Percentiles rank a stretch among this genome's conserved stretches.
phyloP scores from a whole-genome alignment of 1,140 invertebrate genomes.

The Hyles vespertilio region DNA sequence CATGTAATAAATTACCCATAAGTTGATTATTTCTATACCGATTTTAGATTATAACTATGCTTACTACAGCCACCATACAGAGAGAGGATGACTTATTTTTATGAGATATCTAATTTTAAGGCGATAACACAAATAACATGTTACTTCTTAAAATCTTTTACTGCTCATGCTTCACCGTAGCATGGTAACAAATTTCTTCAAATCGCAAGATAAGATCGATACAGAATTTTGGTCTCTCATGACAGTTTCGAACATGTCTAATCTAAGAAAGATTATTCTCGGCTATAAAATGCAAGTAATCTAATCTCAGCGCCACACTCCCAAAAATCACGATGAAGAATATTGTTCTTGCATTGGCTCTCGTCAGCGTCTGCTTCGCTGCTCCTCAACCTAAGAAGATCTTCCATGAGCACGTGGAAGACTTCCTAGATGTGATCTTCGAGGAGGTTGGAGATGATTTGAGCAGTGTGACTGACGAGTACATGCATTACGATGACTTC shows the following conservation, averaged over 20 bases:
- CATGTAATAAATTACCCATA: too few species aligned
- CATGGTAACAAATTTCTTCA: too few species aligned
- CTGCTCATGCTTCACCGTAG: too few species aligned
- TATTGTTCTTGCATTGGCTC: slow-evolving; percentile 34
- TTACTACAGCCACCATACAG: too few species aligned
- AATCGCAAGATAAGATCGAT: too few species aligned
- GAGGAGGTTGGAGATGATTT: slow-evolving; percentile 38
- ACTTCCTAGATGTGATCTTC: slow-evolving; percentile 47
- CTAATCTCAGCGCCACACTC: neutral
- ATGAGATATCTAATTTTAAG: too few species aligned
- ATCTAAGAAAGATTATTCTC: neutral
- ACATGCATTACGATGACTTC: slow-evolving; percentile 57
- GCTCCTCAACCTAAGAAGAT: slow-evolving; percentile 53
- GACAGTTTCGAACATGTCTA: slow-evolving; percentile 1
- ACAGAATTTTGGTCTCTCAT: slow-evolving; percentile 1
- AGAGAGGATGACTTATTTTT: too few species aligned
- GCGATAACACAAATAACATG: too few species aligned
- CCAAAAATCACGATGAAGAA: slow-evolving; percentile 2
- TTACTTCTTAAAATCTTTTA: too few species aligned
- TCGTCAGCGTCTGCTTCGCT: slow-evolving; percentile 33
- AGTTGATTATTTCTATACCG: too few species aligned
- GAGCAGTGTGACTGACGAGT: slow-evolving; percentile 30
- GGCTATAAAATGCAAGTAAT: slow-evolving; percentile 6
- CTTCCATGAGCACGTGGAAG: slow-evolving; percentile 60
- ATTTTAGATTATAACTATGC: too few species aligned